Evolutionary conservation across 2,888 invertebrate genomes (phyloP), one percentile per base, ranked within the genome.

Genomic region (Erannis defoliaria): DNA sequence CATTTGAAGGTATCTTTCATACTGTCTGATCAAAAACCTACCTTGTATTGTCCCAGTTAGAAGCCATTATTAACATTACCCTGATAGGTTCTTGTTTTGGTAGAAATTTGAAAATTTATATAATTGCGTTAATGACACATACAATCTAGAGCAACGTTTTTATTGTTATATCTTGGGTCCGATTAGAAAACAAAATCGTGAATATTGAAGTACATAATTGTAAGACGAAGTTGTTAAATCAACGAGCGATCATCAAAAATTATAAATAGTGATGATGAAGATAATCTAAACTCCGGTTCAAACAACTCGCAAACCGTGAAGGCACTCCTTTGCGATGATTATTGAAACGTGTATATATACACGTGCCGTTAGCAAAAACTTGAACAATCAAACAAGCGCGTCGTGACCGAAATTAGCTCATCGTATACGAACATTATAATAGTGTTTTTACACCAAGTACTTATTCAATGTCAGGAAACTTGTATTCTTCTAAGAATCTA

Each of bases 1-100:
- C 97, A 97, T 88, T 94, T 97, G 82, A 97, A 97, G 96, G 97
- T 97, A 56, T 26, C 3, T 1, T 29, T 33, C 5, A 5, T 23
- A 16, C 29, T 14, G 18, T 1, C 2, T 16, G n/a, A 26, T 16
- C 5, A 16, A 5, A 6, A 29, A 8, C 8, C 45, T 9, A 16
- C 16, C 16, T 29, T 5, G 21, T 29, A 1, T 16, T 8, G 5
- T 16, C 26, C 1, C 40, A 21, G n/a, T 29, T 16, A 26, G 12
- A 31, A 31, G 6, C 8, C 18, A 18, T 46, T 9, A 43, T 9
- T 23, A 1, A 23, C 8, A 12, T 21, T 42, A n/a, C 10, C 6
- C 6, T 8, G n/a, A 23, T 21, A 9, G 10, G 12, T 42, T n/a
- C 6, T 23, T 45, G 16, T 14, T 3, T 5, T 23, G 43, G 14